These are phyloP conservation scores for Thalassarche chlororhynchos DNA, from an alignment of 2,113 vertebrate species.

Conservation along the genomic window DNA sequence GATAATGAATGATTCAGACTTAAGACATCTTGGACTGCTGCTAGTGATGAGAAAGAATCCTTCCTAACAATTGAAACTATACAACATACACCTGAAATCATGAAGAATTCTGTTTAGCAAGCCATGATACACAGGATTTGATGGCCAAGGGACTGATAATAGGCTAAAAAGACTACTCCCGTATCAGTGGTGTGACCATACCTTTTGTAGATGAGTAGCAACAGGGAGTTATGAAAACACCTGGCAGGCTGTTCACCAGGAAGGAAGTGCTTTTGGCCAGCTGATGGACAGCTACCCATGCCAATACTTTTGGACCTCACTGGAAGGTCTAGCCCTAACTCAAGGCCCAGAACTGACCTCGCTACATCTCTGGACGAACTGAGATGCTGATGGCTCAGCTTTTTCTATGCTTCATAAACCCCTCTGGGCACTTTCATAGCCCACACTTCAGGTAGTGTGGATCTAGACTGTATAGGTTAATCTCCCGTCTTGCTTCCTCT, in stretches of 20 bases:
- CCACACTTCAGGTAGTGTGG: accelerated
- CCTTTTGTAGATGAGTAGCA: not conserved
- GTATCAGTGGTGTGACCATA: not conserved
- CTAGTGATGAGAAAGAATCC: not conserved
- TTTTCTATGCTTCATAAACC: not conserved
- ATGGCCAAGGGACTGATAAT: not conserved
- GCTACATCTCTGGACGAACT: not conserved
- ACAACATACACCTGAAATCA: not conserved
- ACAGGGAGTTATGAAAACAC: not conserved
- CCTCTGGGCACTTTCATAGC: not conserved
- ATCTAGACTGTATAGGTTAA: not conserved
- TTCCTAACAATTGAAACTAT: not conserved
- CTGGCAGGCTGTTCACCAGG: not conserved
- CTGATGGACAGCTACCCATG: not conserved
- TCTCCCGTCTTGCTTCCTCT: not conserved
- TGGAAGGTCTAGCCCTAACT: not conserved
- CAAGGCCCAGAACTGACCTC: not conserved
- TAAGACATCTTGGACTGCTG: not conserved
- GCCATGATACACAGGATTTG: not conserved
- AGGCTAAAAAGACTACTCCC: not conserved
- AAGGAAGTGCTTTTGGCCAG: not conserved
- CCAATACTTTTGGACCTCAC: not conserved
- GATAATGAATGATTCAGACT: not conserved
- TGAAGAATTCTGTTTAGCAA: not conserved
- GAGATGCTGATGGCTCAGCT: not conserved